Conservation (phyloP, 2,888 invertebrate genomes). For the Resseliella maxima region DNA sequence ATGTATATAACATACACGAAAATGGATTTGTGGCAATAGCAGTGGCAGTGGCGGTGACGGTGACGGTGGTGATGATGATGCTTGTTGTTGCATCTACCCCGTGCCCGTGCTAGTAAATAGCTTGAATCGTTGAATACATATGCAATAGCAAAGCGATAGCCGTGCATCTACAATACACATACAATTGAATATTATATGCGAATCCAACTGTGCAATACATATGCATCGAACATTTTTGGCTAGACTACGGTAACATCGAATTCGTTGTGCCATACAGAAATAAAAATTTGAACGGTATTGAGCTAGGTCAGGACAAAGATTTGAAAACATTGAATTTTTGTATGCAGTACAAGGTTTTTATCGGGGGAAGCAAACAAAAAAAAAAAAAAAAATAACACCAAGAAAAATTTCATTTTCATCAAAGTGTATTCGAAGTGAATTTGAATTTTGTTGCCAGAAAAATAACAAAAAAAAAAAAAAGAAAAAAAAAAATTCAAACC, state of each 20-base stretch:
- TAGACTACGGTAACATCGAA: constrained; percentile 57
- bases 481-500: not conserved
- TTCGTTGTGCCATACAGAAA: constrained; percentile 57
- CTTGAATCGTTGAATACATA: constrained; percentile 8
- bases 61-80: not conserved
- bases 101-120: constrained; percentile 53
- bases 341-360: constrained; percentile 33
- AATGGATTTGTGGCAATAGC: not conserved
- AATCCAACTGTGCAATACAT: constrained; percentile 51
- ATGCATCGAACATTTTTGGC: constrained; percentile 55
- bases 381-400: not conserved
- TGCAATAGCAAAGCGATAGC: not conserved
- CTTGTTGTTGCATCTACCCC: constrained; percentile 7
- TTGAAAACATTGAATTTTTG: constrained; percentile 30
- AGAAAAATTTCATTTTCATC: too few species aligned
- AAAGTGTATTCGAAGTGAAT: not conserved
- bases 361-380: not conserved
- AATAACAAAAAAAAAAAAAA: not conserved
- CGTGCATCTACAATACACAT: constrained; percentile 23
- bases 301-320: constrained; percentile 57
- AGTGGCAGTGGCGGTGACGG: not conserved
- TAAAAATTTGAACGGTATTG: constrained; percentile 56
- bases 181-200: not conserved
- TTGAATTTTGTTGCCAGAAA: too few species aligned
- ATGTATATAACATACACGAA: not conserved